These are phyloP conservation scores for Plestiodon gilberti DNA, from an alignment of 2,113 vertebrate species.

Conservation along the genomic window DNA sequence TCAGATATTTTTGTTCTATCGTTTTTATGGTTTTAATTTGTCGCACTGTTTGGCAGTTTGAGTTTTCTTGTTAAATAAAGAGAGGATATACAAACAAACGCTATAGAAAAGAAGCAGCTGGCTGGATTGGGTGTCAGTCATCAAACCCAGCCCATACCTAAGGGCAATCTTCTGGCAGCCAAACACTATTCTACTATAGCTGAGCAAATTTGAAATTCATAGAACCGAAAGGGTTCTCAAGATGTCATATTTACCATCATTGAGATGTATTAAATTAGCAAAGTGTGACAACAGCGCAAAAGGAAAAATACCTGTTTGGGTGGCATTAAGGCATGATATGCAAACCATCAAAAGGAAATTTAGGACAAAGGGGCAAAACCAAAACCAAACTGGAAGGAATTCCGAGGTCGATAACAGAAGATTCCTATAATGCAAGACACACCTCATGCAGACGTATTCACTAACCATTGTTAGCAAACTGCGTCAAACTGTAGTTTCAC, in stretches of 20 bases:
- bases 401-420: background rate
- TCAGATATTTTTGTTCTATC: too few relatives aligned
- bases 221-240: background rate
- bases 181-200: background rate
- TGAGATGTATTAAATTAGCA: background rate
- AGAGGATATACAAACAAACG: too few relatives aligned
- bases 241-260: background rate
- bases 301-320: background rate
- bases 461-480: background rate
- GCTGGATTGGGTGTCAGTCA: background rate
- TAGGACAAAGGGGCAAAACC: too few relatives aligned
- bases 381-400: background rate
- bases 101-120: background rate
- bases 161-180: background rate
- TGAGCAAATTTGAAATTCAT: background rate
- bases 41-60: too few relatives aligned
- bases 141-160: background rate
- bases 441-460: too few relatives aligned
- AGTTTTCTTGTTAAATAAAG: too few relatives aligned
- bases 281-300: background rate
- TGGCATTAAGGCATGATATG: background rate
- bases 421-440: background rate
- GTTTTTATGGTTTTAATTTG: too few relatives aligned
- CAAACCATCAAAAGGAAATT: background rate
- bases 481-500: background rate